Conservation (phyloP, 2,113 vertebrate species). For the Myiozetetes cayanensis region DNA sequence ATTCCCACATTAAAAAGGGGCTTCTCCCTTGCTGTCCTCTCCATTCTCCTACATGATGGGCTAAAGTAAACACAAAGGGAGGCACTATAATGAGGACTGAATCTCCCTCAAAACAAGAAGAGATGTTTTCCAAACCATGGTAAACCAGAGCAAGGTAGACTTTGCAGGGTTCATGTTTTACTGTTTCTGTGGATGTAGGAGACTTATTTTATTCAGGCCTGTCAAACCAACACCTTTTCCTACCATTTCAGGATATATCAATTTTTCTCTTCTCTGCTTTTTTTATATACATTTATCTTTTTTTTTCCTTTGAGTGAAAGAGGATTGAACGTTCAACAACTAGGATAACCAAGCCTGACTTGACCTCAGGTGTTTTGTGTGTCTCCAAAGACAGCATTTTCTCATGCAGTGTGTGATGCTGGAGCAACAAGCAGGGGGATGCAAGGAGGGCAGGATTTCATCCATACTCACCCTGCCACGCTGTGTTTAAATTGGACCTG, state of each 20-base stretch:
- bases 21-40: not conserved
- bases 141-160: not conserved
- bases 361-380: not conserved
- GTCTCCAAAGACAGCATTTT: not conserved
- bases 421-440: not conserved
- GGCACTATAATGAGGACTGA: not conserved
- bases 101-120: not conserved
- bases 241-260: not conserved
- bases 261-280: not conserved
- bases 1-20: not conserved
- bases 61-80: not conserved
- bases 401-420: not conserved
- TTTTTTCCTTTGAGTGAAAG: not conserved
- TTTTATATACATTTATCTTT: not conserved
- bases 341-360: not conserved
- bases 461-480: rapidly evolving
- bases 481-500: not conserved
- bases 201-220: not conserved
- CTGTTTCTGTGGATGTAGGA: not conserved
- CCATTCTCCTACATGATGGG: not conserved
- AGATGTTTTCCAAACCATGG: not conserved
- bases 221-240: not conserved
- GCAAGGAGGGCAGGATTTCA: not conserved
- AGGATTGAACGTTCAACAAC: not conserved
- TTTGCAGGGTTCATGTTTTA: not conserved